A percentile compares a stretch with the other conserved stretches of the same genome.
These are phyloP conservation scores for Antheraea mylitta DNA, from an alignment of 1,140 invertebrate genomes.

Conservation along the genomic window DNA sequence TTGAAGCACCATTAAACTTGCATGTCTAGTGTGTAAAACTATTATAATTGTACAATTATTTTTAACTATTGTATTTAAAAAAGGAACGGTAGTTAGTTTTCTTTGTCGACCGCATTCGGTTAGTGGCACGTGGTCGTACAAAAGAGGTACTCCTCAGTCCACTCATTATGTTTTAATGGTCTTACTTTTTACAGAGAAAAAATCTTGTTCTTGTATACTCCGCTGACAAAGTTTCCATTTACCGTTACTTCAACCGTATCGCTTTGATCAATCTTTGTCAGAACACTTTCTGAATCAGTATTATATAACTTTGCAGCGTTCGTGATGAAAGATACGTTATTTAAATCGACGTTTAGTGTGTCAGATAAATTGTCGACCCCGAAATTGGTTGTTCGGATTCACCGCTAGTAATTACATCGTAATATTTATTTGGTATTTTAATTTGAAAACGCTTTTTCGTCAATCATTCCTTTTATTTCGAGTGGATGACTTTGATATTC, in stretches of 20 bases:
- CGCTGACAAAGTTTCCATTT: slow-evolving; percentile 9
- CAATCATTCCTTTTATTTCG: slow-evolving; percentile 7
- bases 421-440: slow-evolving; percentile 40
- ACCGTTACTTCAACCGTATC: not conserved
- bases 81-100: slow-evolving; percentile 69
- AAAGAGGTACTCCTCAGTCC: slow-evolving; percentile 62
- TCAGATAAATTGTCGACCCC: slow-evolving; percentile 69
- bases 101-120: slow-evolving; percentile 46
- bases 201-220: slow-evolving; percentile 17
- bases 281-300: not conserved
- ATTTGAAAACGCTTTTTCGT: slow-evolving; percentile 34
- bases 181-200: slow-evolving; percentile 48
- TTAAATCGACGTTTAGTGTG: slow-evolving; percentile 69
- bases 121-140: slow-evolving; percentile 70
- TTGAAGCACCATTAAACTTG: slow-evolving; percentile 65
- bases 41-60: slow-evolving; percentile 77
- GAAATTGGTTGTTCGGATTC: slow-evolving; percentile 65
- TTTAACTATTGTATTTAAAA: slow-evolving; percentile 59
- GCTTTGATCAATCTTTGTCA: not conserved
- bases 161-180: slow-evolving; percentile 76
- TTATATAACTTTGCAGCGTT: slow-evolving; percentile 17
- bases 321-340: slow-evolving; percentile 66
- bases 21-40: slow-evolving; percentile 25
- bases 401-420: slow-evolving; percentile 60
- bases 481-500: slow-evolving; percentile 18